Conservation (phyloP, 2,113 vertebrate species). For the Myotis davidii region DNA sequence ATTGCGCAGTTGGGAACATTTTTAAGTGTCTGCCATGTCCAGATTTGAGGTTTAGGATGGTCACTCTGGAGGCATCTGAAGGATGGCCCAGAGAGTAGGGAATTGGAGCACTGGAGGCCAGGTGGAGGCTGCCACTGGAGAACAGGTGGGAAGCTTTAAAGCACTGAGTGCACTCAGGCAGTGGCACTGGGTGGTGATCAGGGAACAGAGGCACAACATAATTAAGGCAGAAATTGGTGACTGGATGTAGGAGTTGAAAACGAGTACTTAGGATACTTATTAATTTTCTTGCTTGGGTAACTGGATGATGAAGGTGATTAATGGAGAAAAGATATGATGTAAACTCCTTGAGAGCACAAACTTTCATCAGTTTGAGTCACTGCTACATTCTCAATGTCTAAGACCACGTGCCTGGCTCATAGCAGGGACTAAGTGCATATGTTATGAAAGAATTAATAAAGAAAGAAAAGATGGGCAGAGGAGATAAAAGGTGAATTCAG, state of each 20-base stretch:
- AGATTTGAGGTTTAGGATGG: background rate
- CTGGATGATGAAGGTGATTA: background rate
- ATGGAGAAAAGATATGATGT: background rate
- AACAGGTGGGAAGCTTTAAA: background rate
- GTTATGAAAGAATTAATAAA: background rate
- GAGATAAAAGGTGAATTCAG: background rate
- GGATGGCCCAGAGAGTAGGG: background rate
- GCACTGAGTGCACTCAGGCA: too few species aligned
- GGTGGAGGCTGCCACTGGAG: too few species aligned
- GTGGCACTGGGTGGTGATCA: rapidly evolving
- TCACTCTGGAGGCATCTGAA: background rate
- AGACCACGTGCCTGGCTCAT: background rate
- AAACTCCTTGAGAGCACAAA: background rate
- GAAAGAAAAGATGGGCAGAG: background rate
- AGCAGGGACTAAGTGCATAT: background rate
- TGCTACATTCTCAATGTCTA: background rate
- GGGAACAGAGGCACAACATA: background rate
- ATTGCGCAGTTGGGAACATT: background rate
- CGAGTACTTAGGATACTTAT: background rate
- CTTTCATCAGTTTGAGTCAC: background rate
- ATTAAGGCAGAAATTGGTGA: background rate
- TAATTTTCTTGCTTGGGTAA: background rate
- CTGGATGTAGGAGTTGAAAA: background rate
- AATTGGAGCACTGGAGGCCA: background rate
- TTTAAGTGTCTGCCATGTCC: background rate